Conservation (phyloP, 92 coral and sea anemone species). For the Siderastrea siderea region DNA sequence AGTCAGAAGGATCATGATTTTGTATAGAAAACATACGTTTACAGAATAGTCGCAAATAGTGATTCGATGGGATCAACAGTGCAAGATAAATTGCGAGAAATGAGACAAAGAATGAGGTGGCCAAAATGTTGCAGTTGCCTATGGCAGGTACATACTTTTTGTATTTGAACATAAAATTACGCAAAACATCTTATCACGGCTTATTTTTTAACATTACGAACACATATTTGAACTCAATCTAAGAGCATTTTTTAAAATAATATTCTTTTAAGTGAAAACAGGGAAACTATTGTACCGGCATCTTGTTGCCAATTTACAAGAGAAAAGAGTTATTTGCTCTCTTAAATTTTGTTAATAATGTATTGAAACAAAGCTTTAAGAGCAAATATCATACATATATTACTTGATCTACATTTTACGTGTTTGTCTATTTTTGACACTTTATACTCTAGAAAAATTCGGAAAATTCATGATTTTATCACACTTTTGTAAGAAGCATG, state of each 20-base stretch:
- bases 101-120: not conserved
- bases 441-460: not conserved
- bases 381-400: not conserved
- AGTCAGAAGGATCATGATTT: not conserved
- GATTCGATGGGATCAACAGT: not conserved
- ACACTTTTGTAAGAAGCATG: no score
- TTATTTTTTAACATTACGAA: not conserved
- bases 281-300: no score
- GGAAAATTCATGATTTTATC: not conserved
- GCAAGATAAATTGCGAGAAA: not conserved
- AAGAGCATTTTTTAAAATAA: no score
- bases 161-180: not conserved
- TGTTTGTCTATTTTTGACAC: conserved; percentile 6
- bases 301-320: no score
- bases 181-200: not conserved
- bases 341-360: not conserved
- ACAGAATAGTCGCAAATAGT: not conserved
- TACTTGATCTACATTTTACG: not conserved
- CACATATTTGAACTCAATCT: not conserved
- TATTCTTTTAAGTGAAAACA: no score
- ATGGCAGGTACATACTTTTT: not conserved
- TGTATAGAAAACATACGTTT: not conserved
- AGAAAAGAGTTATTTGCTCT: no score
- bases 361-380: not conserved
- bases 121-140: not conserved